Base-by-base conservation (phyloP, 2,797 vertebrate species). In the Urosaurus nigricauda region DNA sequence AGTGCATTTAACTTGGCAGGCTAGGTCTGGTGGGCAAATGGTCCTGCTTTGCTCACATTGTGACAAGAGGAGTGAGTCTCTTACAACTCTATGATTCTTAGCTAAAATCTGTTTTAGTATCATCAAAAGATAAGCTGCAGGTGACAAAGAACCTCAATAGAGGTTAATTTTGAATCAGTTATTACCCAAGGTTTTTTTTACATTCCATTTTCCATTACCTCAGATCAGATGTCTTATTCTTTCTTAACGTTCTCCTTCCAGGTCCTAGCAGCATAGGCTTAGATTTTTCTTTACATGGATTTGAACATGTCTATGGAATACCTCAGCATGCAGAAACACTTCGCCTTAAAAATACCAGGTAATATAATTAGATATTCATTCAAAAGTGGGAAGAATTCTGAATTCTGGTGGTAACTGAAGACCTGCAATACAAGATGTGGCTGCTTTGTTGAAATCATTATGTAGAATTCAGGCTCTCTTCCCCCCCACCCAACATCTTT, bases 261-360 rank as follows among this genome's bases (percentile, higher is more conserved):
- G 99, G 98, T 93, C 98, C 98, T 92, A 97, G 96, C 85, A 98
- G 98, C 92, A 85, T 99, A 53, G 98, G 99, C 17, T 91, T 98
- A 82, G 99, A 99, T 96, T 95, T 99, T 92, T 96, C 97, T 84
- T 97, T 99, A 56, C 97, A 98, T 87, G 98, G 98, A 11, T 98
- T 98, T 96, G 97, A 97, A 12, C 97, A 99, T 65, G 94, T 97
- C 56, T 99, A 98, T 83, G 99, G 99, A 26, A 96, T 99, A 78
- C 99, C 99, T 17, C 98, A 99, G 92, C 99, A 98, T 89, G 93
- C 98, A 37, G 98, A 99, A 95, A 93, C 94, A 86, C 96, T 99
- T 84, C 96, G 95, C 91, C 98, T 99, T 90, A 97, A 97, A 96
- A 98, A 98, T 95, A 99, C 98, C 68, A 97, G 98, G 98, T 98